Base-by-base conservation (phyloP, 2,797 vertebrate genomes). In the Sarcoramphus papa region DNA sequence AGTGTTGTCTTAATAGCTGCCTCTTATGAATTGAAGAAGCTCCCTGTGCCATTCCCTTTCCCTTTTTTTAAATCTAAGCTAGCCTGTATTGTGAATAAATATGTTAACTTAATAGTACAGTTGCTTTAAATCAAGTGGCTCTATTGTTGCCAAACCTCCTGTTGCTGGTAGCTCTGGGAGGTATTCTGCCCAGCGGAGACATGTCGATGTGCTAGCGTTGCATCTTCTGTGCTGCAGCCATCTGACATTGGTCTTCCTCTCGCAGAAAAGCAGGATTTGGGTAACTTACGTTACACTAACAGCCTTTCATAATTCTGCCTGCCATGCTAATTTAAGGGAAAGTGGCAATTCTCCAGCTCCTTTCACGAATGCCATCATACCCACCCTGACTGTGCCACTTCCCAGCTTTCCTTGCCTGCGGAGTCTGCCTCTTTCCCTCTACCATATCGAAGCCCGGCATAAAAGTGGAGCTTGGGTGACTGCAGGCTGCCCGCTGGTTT, bases 371-470 rank as follows among this genome's bases (percentile, higher is more conserved):
- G 4, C 48, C 27, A 11, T 54, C 30, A 1, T 10, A 23, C 10
- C 4, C 3, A 0, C 21, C 28, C 51, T 70, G 51, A 15, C 20
- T 41, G 27, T 57, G 59, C 73, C 56, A 10, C 62, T 23, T 5
- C 7, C 23, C 74, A 45, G 30, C 54, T 73, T 45, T 57, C 65
- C 57, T 59, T n/a, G 15, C 50, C 64, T 48, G 17, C 20, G 6
- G 57, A 50, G 28, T 28, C 77, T 60, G 25, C 72, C 16, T 56
- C 28, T 76, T 22, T 15, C 11, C 72, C 1, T 3, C 56, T 21
- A 1, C 28, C 0, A 0, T 9, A 18, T 8, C 1, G 1, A 24
- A 60, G 28, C 24, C 37, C 6, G 8, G 45, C 21, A 2, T 62
- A 14, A 7, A n/a, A 72, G 48, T 4, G 37, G 41, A 79, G 53